Conservation (phyloP, 2,888 invertebrate genomes). For the Stictocephala bisonia region DNA sequence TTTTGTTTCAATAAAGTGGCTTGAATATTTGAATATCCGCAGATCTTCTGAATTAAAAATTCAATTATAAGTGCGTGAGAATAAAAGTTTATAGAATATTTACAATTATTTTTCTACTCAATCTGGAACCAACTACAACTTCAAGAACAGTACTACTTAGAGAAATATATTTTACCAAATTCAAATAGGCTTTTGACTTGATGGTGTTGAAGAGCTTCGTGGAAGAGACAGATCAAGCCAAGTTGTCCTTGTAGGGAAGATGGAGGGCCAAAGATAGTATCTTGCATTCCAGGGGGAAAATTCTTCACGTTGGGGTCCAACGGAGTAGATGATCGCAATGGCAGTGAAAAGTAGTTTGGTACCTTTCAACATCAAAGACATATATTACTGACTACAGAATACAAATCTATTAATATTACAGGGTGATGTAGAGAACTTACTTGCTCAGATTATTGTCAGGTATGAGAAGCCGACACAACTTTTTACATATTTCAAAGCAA, state of each 20-base stretch:
- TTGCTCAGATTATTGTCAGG: too few relatives aligned
- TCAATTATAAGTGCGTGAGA: constrained; percentile 35
- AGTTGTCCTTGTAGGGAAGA: constrained; percentile 68
- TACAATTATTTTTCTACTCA: neutral
- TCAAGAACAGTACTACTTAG: too few relatives aligned
- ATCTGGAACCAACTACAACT: neutral
- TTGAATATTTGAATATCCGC: too few relatives aligned
- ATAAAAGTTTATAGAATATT: constrained; percentile 20
- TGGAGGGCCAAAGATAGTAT: constrained; percentile 69
- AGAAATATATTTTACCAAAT: constrained; percentile 61
- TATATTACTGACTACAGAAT: too few relatives aligned
- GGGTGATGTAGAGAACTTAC: too few relatives aligned
- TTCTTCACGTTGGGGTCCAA: constrained; percentile 69
- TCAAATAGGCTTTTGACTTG: constrained; percentile 64
- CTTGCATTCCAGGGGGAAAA: constrained; percentile 68
- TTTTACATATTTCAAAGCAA: too few relatives aligned
- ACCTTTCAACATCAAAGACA: too few relatives aligned
- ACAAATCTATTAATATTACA: too few relatives aligned
- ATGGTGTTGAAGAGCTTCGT: constrained; percentile 63
- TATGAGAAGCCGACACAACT: too few relatives aligned
- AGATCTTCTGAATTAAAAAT: neutral
- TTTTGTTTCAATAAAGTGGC: too few relatives aligned
- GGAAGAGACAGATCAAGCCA: constrained; percentile 68
- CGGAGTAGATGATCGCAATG: constrained; percentile 65
- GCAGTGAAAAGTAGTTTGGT: constrained; percentile 67